Percentiles rank a stretch among this genome's conserved stretches.
Conservation (phyloP, 2,113 vertebrate genomes). For the Ancistrus triradiatus region DNA sequence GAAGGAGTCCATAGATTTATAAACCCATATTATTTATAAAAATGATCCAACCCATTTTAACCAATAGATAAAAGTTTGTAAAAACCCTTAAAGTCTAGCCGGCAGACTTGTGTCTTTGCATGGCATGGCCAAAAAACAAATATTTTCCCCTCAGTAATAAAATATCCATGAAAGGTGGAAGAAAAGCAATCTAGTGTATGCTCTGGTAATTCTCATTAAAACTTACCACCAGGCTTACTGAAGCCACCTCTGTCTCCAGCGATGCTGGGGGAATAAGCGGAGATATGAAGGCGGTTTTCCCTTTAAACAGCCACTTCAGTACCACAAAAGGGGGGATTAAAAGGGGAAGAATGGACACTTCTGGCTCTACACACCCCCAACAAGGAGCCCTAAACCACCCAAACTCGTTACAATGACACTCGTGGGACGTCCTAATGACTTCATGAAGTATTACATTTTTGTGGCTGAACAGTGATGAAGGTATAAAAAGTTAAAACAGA, state of each 20-base stretch:
- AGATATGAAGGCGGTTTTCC: slow-evolving; percentile 99
- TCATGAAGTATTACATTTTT: slow-evolving; percentile 14
- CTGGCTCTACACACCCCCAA: slow-evolving; percentile 72
- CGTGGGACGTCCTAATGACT: not conserved
- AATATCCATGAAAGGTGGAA: slow-evolving; percentile 43
- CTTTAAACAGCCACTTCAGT: slow-evolving; percentile 95
- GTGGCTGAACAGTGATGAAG: slow-evolving; percentile 47
- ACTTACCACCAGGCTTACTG: slow-evolving; percentile 99
- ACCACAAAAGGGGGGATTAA: slow-evolving; percentile 79
- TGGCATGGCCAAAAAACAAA: not conserved
- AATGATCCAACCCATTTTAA: slow-evolving; percentile 30
- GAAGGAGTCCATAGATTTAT: slow-evolving; percentile 37
- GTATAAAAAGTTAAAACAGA: slow-evolving; percentile 12
- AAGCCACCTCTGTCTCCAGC: slow-evolving; percentile 99
- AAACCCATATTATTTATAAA: slow-evolving; percentile 31
- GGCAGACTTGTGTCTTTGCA: slow-evolving; percentile 38
- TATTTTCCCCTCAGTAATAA: slow-evolving; percentile 34
- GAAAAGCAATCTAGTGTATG: slow-evolving; percentile 43
- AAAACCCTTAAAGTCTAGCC: slow-evolving; percentile 44
- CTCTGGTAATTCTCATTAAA: slow-evolving; percentile 56
- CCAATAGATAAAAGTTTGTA: slow-evolving; percentile 20
- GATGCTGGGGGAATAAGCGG: slow-evolving; percentile 99
- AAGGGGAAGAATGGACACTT: slow-evolving; percentile 83
- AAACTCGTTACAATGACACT: slow-evolving; percentile 38
- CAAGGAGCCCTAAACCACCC: slow-evolving; percentile 43